Evolutionary conservation across 2,113 vertebrate species (phyloP).

Genomic region (Gavia stellata): DNA sequence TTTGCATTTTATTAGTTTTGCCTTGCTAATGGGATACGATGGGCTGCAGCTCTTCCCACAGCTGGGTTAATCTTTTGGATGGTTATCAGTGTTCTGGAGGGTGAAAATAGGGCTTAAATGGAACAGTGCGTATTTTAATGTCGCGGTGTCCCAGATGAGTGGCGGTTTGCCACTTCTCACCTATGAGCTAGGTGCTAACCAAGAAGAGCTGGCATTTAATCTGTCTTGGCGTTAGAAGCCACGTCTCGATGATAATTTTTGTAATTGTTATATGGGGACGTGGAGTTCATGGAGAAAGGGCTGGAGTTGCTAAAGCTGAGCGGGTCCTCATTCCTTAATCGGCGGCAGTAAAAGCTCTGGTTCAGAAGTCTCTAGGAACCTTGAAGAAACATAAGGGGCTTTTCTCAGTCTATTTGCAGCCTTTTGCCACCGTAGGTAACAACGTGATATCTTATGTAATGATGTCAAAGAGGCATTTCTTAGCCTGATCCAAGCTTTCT

Average conservation of each 20-base stretch:
- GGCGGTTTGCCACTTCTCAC: neutral
- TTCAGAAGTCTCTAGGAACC: neutral
- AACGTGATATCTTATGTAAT: neutral
- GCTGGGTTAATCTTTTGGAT: neutral
- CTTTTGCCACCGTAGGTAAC: neutral
- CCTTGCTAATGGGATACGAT: neutral
- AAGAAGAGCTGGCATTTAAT: neutral
- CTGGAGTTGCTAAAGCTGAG: neutral
- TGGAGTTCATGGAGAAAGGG: neutral
- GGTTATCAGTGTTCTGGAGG: neutral
- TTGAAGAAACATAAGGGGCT: neutral
- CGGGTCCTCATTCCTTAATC: neutral
- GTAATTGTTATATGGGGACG: fast-evolving
- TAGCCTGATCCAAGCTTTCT: neutral
- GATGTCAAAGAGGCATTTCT: neutral
- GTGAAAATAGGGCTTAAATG: fast-evolving
- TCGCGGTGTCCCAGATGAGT: neutral
- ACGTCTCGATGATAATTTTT: neutral
- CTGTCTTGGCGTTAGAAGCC: neutral
- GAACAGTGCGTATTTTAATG: fast-evolving
- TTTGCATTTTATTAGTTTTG: neutral
- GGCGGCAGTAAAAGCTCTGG: neutral
- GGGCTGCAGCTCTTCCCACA: neutral
- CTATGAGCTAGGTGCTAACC: neutral
- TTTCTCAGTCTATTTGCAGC: neutral